phyloP scores from a whole-genome alignment of 2,888 invertebrate genomes.

The Serripes groenlandicus region DNA sequence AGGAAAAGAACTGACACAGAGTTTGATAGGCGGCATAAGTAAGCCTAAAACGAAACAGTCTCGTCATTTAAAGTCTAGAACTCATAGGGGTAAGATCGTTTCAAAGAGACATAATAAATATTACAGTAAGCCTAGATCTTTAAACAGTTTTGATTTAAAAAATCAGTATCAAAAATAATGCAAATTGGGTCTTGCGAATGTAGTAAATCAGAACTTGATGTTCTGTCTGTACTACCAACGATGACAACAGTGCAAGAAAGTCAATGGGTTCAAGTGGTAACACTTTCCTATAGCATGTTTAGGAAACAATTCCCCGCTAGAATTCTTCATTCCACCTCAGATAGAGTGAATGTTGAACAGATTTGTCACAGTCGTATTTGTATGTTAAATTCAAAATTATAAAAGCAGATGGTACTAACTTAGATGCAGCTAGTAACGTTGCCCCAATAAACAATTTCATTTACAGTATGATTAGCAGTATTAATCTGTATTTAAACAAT shows the following conservation, averaged over 20 bases:
- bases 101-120: no score
- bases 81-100: no score
- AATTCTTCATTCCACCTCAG: conserved; percentile 10
- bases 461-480: conserved; percentile 12
- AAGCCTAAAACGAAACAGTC: no score
- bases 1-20: no score
- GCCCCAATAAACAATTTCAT: conserved; percentile 12
- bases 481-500: conserved; percentile 21
- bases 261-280: conserved; percentile 5
- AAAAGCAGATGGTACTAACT: neutral
- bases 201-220: conserved; percentile 25
- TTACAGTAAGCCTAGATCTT: no score
- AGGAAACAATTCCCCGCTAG: conserved; percentile 1
- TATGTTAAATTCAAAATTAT: conserved; percentile 14
- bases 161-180: neutral
- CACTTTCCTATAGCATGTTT: neutral
- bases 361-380: conserved; percentile 3
- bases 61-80: no score
- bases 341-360: conserved; percentile 12
- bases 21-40: no score
- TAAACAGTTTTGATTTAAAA: no score
- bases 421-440: neutral
- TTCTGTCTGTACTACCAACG: conserved; percentile 12
- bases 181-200: conserved; percentile 25
- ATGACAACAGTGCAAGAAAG: conserved; percentile 28